These are phyloP conservation scores for Panagrolaimus sp. DNA, from an alignment of 1,140 invertebrate species.

Conservation along the genomic window DNA sequence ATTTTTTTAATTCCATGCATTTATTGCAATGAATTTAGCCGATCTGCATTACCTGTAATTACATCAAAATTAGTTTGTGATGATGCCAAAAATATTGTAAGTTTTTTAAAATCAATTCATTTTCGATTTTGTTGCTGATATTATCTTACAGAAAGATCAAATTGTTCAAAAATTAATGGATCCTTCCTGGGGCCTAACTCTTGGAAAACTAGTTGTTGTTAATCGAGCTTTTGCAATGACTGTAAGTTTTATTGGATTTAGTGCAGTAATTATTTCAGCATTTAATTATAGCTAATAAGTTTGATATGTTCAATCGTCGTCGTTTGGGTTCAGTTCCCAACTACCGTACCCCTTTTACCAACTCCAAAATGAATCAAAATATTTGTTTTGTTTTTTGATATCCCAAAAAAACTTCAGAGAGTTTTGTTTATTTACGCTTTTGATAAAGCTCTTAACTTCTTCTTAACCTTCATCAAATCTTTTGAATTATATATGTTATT, in stretches of 20 bases:
- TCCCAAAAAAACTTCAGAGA: too few species aligned
- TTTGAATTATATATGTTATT: too few species aligned
- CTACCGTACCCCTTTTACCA: too few species aligned
- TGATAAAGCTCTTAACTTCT: too few species aligned
- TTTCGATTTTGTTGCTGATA: not conserved
- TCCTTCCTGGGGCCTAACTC: not conserved
- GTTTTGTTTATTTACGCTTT: too few species aligned
- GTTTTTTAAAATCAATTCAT: not conserved
- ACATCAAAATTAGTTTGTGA: not conserved
- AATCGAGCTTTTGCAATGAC: slow-evolving; percentile 1
- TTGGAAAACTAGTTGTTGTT: not conserved
- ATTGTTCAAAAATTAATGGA: slow-evolving; percentile 8
- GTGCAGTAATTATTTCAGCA: not conserved
- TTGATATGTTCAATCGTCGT: slow-evolving; percentile 9
- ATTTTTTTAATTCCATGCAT: slow-evolving; percentile 1
- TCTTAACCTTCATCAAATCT: too few species aligned
- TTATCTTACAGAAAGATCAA: slow-evolving; percentile 10
- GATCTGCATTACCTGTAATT: not conserved
- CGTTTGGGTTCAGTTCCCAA: not conserved
- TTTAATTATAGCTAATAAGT: not conserved
- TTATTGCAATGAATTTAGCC: slow-evolving; percentile 5
- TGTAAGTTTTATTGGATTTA: not conserved
- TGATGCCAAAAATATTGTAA: slow-evolving; percentile 7
- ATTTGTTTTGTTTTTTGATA: too few species aligned
- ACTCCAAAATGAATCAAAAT: too few species aligned